A percentile compares a stretch with the other conserved stretches of the same genome.
Evolutionary conservation across 2,113 vertebrate genomes (phyloP).

Genomic region (Scortum barcoo): DNA sequence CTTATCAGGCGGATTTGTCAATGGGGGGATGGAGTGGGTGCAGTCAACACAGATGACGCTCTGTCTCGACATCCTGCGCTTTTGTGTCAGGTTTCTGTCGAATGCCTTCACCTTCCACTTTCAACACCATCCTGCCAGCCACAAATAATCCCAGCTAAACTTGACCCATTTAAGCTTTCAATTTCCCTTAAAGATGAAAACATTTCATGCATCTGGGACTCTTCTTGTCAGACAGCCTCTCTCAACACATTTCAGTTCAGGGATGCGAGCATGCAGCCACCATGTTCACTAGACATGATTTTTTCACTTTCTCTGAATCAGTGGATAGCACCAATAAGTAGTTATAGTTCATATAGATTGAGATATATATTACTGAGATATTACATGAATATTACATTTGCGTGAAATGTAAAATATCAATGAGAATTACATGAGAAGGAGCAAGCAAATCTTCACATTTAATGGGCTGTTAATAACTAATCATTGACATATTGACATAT

Average conservation of each 20-base stretch:
- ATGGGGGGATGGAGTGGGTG: not conserved
- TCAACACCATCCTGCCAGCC: conserved; percentile 10
- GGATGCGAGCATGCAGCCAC: not conserved
- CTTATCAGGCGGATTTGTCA: not conserved
- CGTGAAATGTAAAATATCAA: too few species aligned
- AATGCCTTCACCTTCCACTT: conserved; percentile 6
- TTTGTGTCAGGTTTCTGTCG: not conserved
- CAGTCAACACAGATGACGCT: not conserved
- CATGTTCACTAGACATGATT: not conserved
- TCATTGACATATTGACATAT: not conserved
- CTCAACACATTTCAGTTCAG: not conserved
- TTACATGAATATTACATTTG: too few species aligned
- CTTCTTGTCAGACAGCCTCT: conserved; percentile 10
- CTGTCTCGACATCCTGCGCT: not conserved
- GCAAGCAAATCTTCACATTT: not conserved
- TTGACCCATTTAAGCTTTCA: conserved; percentile 24
- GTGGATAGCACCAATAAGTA: not conserved
- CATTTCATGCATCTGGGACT: conserved; percentile 23
- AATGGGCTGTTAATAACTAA: not conserved
- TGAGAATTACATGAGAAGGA: too few species aligned
- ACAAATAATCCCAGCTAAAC: conserved; percentile 27
- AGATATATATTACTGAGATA: too few species aligned
- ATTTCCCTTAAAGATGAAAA: conserved; percentile 25
- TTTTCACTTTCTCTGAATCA: not conserved
- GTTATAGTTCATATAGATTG: not conserved